These are phyloP conservation scores for Sinocyclocheilus anophthalmus DNA, from an alignment of 2,113 vertebrate species.

Conservation along the genomic window DNA sequence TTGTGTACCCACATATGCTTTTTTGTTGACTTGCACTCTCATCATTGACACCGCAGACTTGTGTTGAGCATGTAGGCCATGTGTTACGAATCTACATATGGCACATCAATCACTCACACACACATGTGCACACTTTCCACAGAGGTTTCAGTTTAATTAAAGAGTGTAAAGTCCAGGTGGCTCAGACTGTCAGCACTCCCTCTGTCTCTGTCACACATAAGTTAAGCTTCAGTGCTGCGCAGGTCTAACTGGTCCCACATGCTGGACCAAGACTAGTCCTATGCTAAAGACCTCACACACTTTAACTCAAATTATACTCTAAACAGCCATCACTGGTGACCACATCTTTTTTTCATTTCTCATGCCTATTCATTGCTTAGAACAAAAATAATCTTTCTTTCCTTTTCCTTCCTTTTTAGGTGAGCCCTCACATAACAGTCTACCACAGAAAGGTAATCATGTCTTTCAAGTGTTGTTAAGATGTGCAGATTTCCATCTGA, in stretches of 20 bases:
- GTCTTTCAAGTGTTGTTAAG: background rate
- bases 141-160: constrained; percentile 45
- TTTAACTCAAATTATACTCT: constrained; percentile 40
- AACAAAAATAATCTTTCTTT: constrained; percentile 29
- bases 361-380: constrained; percentile 6
- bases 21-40: constrained; percentile 14
- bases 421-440: constrained; percentile 67
- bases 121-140: constrained; percentile 10
- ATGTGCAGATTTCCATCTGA: background rate
- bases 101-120: constrained; percentile 28
- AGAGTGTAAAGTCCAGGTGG: constrained; percentile 42
- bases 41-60: constrained; percentile 19
- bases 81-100: constrained; percentile 17
- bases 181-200: constrained; percentile 45
- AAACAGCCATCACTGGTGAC: constrained; percentile 31
- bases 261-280: constrained; percentile 5
- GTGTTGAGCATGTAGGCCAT: constrained; percentile 8
- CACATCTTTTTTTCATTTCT: constrained; percentile 26
- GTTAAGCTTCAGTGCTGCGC: constrained; percentile 32
- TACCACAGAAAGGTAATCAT: constrained; percentile 66
- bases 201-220: constrained; percentile 48
- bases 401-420: constrained; percentile 63
- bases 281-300: constrained; percentile 45
- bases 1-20: background rate
- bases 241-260: constrained; percentile 41